Evolutionary conservation across 1,140 invertebrate genomes (phyloP).

Genomic region (Macrocentrus cingulum): DNA sequence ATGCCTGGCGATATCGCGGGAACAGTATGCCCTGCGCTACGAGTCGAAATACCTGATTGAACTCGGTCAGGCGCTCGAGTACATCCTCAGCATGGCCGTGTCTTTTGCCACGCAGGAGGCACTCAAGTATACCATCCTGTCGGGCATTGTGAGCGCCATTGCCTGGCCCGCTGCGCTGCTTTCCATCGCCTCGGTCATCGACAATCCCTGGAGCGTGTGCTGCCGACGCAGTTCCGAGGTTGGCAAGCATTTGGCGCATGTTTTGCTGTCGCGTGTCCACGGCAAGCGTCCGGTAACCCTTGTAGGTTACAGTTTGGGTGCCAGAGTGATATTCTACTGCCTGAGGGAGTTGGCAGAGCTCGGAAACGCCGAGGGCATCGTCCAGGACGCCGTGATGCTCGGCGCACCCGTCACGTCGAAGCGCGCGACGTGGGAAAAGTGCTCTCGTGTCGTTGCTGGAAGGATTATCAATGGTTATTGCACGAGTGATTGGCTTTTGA

Average conservation of each 20-base stretch:
- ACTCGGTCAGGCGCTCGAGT: slow-evolving; percentile 67
- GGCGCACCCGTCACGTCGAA: slow-evolving; percentile 68
- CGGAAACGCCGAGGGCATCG: slow-evolving; percentile 64
- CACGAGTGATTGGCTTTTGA: slow-evolving; percentile 70
- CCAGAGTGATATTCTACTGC: slow-evolving; percentile 74
- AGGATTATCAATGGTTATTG: slow-evolving; percentile 71
- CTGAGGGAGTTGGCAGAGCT: slow-evolving; percentile 61
- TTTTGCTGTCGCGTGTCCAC: slow-evolving; percentile 66
- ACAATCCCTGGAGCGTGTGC: slow-evolving; percentile 78
- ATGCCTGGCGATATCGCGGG: slow-evolving; percentile 62
- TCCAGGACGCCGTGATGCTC: slow-evolving; percentile 72
- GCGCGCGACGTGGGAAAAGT: slow-evolving; percentile 60
- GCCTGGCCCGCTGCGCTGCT: slow-evolving; percentile 71
- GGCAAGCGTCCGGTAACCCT: slow-evolving; percentile 73
- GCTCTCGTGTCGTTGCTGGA: slow-evolving; percentile 65
- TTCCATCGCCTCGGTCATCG: slow-evolving; percentile 67
- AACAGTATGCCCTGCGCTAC: slow-evolving; percentile 73
- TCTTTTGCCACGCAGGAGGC: slow-evolving; percentile 72
- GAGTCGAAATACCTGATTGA: slow-evolving; percentile 71
- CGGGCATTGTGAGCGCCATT: slow-evolving; percentile 68
- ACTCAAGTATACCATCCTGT: slow-evolving; percentile 72
- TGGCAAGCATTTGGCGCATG: slow-evolving; percentile 71
- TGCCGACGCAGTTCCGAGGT: slow-evolving; percentile 66
- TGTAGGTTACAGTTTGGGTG: slow-evolving; percentile 73
- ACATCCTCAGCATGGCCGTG: slow-evolving; percentile 67